Base-by-base conservation (phyloP, 2,888 invertebrate species). In the Papilio gigon region DNA sequence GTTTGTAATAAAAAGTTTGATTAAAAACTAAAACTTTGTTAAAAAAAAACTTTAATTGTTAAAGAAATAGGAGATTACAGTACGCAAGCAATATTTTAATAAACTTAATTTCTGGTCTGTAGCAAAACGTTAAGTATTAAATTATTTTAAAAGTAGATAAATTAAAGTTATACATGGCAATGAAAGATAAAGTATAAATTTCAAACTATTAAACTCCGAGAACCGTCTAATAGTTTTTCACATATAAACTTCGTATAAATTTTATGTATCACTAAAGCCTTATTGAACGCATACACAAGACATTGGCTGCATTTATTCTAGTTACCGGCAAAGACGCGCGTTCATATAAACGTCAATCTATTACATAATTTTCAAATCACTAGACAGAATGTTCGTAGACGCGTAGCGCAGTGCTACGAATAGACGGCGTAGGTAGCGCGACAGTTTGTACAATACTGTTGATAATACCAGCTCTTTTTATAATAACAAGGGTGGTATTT, bases 311-410 rank as follows among this genome's bases (percentile, higher is more conserved):
- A 53, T n/a, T 30, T 53, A n/a, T 30, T 17, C 30, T 9, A 9
- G 30, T 30, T 17, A 53, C n/a, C 14, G 8, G 30, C 17, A n/a
- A 53, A 25, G 22, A 4, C 20, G 27, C 4, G 30, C 0, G 8
- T n/a, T 27, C 17, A 17, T 42, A 17, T 17, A 27, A 53, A 2
- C 17, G 17, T 27, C n/a, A 9, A 56, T 30, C 30, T 27, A 27
- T 50, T 25, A 30, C 30, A 53, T 53, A 53, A 53, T 53, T 53
- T 56, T 56, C 53, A 56, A 56, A 53, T 53, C 53, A 5, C 27
- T 17, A 30, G 30, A n/a, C 30, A 17, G n/a, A 30, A 17, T 17
- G 30, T 30, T 56, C 30, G 53, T 56, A 56, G 53, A 30, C 9
- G 30, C 53, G 53, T 56, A 56, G 53, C 27, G 30, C 1, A 56